A percentile compares a stretch with the other conserved stretches of the same genome.
Conservation (phyloP, 2,113 vertebrate genomes). For the Progne subis region DNA sequence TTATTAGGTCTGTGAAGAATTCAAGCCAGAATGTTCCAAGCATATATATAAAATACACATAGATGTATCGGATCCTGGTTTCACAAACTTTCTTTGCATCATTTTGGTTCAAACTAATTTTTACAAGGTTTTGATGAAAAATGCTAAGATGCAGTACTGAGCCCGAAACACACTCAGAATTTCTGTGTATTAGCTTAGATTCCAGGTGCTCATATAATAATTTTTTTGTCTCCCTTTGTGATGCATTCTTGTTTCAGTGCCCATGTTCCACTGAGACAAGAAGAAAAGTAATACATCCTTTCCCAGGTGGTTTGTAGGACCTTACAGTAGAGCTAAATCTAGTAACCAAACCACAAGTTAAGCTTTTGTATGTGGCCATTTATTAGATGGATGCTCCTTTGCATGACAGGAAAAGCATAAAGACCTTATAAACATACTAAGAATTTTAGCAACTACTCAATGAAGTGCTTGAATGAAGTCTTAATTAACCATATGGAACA, state of each 20-base stretch:
- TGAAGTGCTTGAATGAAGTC: not conserved
- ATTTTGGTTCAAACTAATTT: not conserved
- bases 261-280: not conserved
- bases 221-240: not conserved
- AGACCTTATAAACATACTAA: not conserved
- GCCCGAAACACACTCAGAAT: not conserved
- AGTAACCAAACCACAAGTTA: not conserved
- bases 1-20: not conserved
- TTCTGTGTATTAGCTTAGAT: not conserved
- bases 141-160: not conserved
- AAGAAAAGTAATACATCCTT: not conserved
- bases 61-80: accelerated
- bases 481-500: not conserved
- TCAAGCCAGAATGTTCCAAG: not conserved
- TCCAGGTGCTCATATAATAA: not conserved
- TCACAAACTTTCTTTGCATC: not conserved
- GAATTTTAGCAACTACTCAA: not conserved
- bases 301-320: not conserved
- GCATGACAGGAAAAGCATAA: not conserved
- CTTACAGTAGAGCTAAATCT: not conserved
- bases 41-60: not conserved
- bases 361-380: not conserved
- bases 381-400: not conserved
- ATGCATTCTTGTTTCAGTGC: not conserved
- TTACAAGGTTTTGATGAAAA: not conserved